phyloP scores from a whole-genome alignment of 2,797 vertebrate genomes.

The Balearica regulorum region DNA sequence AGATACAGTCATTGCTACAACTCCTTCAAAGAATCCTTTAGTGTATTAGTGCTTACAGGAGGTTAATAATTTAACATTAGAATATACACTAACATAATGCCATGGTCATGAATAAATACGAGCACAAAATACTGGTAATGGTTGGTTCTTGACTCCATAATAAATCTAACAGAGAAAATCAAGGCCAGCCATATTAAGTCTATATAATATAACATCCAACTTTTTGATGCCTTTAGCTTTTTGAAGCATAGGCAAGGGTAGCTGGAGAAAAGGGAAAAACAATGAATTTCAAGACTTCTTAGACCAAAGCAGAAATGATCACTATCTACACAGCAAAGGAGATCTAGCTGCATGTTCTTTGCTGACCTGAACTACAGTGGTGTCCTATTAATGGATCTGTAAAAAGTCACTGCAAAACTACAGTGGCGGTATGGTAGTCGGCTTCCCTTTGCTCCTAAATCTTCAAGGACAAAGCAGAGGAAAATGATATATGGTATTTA shows the following conservation, averaged over 20 bases:
- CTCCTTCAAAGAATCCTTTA: not conserved
- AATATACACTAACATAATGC: not conserved
- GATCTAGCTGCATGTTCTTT: not conserved
- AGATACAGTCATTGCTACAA: not conserved
- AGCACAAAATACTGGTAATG: not conserved
- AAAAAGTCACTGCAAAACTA: not conserved
- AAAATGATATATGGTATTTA: not conserved
- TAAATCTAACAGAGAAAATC: not conserved
- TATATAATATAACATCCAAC: not conserved
- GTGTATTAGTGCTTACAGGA: not conserved
- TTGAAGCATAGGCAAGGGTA: not conserved
- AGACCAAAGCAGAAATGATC: not conserved
- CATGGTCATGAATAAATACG: not conserved
- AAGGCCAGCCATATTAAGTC: not conserved
- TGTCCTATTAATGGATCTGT: not conserved
- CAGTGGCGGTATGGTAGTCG: accelerated
- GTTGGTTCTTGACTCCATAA: not conserved
- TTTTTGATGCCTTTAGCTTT: not conserved
- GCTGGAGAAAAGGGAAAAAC: not conserved
- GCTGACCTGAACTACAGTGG: not conserved
- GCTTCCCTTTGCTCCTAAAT: not conserved
- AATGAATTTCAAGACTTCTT: not conserved
- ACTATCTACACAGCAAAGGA: not conserved
- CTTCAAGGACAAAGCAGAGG: not conserved
- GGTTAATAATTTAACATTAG: constrained; percentile 24